phyloP scores from a whole-genome alignment of 2,113 vertebrate genomes.

The Haemorhous mexicanus region DNA sequence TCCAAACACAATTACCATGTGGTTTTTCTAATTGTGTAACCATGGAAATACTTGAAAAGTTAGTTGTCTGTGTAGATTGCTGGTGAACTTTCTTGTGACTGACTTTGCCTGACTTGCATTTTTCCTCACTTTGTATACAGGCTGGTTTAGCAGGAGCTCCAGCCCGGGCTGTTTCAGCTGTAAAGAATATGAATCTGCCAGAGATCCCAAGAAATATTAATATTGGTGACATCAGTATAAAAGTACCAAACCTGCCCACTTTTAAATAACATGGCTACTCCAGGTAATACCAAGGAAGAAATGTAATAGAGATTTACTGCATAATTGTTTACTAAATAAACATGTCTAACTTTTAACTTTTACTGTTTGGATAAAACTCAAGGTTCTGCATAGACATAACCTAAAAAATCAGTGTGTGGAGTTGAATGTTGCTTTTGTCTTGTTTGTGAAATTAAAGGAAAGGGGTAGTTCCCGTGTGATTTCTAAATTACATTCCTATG shows the following conservation, averaged over 20 bases:
- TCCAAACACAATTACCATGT: conserved; percentile 66
- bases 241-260: conserved; percentile 99
- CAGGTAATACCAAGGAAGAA: conserved; percentile 73
- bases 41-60: conserved; percentile 51
- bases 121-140: conserved; percentile 83
- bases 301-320: conserved; percentile 78
- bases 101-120: conserved; percentile 66
- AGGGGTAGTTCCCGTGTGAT: conserved; percentile 73
- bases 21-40: conserved; percentile 68
- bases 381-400: conserved; percentile 81
- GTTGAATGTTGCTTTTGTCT: conserved; percentile 76
- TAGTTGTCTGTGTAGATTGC: conserved; percentile 39
- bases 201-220: conserved; percentile 99
- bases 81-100: conserved; percentile 1
- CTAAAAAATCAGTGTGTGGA: conserved; percentile 64
- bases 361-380: conserved; percentile 77
- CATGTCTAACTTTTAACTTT: conserved; percentile 69
- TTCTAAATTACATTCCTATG: conserved; percentile 85
- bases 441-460: conserved; percentile 76
- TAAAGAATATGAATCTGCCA: conserved; percentile 99
- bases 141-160: conserved; percentile 98
- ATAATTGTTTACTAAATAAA: conserved; percentile 90
- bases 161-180: conserved; percentile 97
- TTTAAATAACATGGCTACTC: conserved; percentile 90
- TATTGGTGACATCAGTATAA: conserved; percentile 99